These are phyloP conservation scores for Aleiodes testaceus DNA, from an alignment of 2,888 invertebrate species.

Conservation along the genomic window DNA sequence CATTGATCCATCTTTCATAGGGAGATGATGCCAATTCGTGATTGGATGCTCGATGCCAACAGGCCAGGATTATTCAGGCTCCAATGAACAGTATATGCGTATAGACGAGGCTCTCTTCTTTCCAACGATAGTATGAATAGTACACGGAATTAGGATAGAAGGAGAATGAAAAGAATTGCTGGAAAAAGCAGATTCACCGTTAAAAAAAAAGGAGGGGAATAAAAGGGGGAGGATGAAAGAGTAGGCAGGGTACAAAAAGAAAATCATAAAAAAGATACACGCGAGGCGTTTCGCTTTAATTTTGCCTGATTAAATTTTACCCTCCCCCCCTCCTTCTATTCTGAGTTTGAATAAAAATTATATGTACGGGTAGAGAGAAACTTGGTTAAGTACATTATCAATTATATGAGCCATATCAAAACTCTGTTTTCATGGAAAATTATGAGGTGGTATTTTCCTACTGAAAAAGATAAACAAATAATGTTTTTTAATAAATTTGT, in stretches of 20 bases:
- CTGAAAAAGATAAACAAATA: constrained; percentile 6
- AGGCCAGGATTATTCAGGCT: constrained; percentile 49
- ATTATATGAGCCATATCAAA: constrained; percentile 25
- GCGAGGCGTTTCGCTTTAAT: constrained; percentile 39
- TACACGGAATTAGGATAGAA: constrained; percentile 31
- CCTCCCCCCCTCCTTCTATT: not conserved
- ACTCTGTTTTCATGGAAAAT: constrained; percentile 15
- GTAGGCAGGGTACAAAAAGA: constrained; percentile 7
- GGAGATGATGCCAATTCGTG: constrained; percentile 48
- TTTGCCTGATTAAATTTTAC: constrained; percentile 33
- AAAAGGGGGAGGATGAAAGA: constrained; percentile 14
- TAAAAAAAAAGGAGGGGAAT: constrained; percentile 18
- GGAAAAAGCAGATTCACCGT: constrained; percentile 24
- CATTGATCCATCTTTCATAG: constrained; percentile 51
- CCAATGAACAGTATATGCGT: constrained; percentile 35
- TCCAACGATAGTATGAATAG: constrained; percentile 1
- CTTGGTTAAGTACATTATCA: constrained; percentile 32
- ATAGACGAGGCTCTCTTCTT: constrained; percentile 1
- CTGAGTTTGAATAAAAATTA: constrained; percentile 27
- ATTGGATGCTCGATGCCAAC: constrained; percentile 51
- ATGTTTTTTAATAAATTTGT: constrained; percentile 4
- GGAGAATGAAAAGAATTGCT: constrained; percentile 31
- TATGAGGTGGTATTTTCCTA: constrained; percentile 24
- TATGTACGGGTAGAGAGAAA: constrained; percentile 12
- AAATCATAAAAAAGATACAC: constrained; percentile 29